Conservation (phyloP, 1,140 invertebrate species). For the Drosophila nigromelanica region DNA sequence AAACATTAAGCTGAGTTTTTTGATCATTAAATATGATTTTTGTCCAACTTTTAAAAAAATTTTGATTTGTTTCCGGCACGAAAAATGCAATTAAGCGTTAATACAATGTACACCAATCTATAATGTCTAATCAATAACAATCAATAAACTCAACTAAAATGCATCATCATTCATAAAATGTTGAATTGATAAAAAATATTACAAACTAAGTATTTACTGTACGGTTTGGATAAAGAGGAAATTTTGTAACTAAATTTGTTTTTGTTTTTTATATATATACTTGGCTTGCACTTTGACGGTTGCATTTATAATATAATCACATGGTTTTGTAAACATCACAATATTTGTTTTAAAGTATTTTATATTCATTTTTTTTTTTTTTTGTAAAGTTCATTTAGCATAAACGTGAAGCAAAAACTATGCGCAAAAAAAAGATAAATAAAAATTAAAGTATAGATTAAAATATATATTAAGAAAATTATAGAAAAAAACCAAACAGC, state of each 20-base stretch:
- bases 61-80: slow-evolving; percentile 25
- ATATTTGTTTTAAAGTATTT: slow-evolving; percentile 55
- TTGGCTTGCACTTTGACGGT: slow-evolving; percentile 77
- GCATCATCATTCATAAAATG: slow-evolving; percentile 78
- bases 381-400: slow-evolving; percentile 41
- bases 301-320: slow-evolving; percentile 57
- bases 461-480: slow-evolving; percentile 25
- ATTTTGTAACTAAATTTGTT: slow-evolving; percentile 82
- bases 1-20: slow-evolving; percentile 82
- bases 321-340: slow-evolving; percentile 65
- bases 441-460: background rate
- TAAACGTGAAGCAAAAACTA: slow-evolving; percentile 74
- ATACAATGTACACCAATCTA: slow-evolving; percentile 71
- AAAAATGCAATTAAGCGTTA: slow-evolving; percentile 65
- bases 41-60: background rate
- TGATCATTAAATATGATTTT: slow-evolving; percentile 59
- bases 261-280: slow-evolving; percentile 43
- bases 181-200: slow-evolving; percentile 76
- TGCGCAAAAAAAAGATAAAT: slow-evolving; percentile 45
- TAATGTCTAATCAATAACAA: slow-evolving; percentile 59
- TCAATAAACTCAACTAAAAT: slow-evolving; percentile 82
- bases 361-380: slow-evolving; percentile 19
- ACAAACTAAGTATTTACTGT: slow-evolving; percentile 81
- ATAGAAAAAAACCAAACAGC: slow-evolving; percentile 17
- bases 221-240: slow-evolving; percentile 84